phyloP scores from a whole-genome alignment of 2,888 invertebrate species.

The Uloborus plumipes region DNA sequence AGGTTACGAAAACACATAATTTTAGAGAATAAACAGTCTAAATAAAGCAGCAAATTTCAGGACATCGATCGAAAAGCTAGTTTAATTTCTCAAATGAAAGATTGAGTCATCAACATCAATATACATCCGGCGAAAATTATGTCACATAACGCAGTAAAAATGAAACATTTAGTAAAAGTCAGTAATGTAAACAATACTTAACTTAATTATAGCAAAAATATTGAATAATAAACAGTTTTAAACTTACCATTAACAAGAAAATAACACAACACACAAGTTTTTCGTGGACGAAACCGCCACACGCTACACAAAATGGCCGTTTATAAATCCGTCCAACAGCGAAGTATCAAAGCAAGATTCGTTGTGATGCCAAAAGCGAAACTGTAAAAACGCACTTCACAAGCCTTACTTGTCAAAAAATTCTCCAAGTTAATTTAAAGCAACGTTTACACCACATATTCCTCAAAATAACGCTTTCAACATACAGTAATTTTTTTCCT shows the following conservation, averaged over 20 bases:
- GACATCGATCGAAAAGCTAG: too few relatives aligned
- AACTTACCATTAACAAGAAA: conserved; percentile 31
- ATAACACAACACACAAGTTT: conserved; percentile 23
- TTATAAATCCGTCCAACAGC: conserved; percentile 36
- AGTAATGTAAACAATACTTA: too few relatives aligned
- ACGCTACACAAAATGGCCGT: conserved; percentile 65
- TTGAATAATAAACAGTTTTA: conserved; percentile 3
- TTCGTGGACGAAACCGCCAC: conserved; percentile 61
- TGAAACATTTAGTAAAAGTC: too few relatives aligned
- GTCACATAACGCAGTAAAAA: neutral
- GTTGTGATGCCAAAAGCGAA: conserved; percentile 41
- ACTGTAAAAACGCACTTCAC: neutral
- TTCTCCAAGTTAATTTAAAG: too few relatives aligned
- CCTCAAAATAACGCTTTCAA: neutral
- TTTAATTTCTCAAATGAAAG: too few relatives aligned
- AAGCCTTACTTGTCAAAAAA: conserved; percentile 6
- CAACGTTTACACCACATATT: too few relatives aligned
- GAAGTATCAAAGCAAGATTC: conserved; percentile 50
- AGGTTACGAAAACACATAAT: too few relatives aligned
- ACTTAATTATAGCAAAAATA: neutral
- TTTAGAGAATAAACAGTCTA: too few relatives aligned
- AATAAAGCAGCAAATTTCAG: too few relatives aligned
- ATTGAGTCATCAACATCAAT: conserved; percentile 23
- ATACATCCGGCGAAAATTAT: conserved; percentile 52
- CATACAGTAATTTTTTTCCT: neutral